phyloP scores from a whole-genome alignment of 2,797 vertebrate species.

The Rhynchonycteris naso region DNA sequence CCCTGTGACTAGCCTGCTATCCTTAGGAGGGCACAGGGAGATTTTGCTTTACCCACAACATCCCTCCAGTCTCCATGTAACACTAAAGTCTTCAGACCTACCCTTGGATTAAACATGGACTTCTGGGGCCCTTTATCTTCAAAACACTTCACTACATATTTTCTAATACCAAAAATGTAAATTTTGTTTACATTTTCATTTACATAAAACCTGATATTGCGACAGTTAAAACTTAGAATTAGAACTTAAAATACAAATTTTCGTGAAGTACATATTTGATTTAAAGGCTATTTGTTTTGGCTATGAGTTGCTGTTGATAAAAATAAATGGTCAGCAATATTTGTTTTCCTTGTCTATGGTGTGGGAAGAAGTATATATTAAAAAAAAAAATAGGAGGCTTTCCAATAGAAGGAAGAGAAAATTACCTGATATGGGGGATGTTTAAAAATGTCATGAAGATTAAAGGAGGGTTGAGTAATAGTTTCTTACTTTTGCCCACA shows the following conservation, averaged over 20 bases:
- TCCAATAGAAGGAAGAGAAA: not conserved
- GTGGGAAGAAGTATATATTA: not conserved
- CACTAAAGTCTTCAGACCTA: not conserved
- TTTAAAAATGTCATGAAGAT: not conserved
- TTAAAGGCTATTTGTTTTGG: not conserved
- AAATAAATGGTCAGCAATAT: not conserved
- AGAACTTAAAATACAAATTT: not conserved
- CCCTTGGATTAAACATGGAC: not conserved
- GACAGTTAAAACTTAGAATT: not conserved
- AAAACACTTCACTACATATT: not conserved
- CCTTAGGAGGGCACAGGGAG: not conserved
- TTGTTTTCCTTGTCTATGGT: not conserved
- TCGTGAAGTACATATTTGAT: not conserved
- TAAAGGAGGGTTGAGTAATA: not conserved
- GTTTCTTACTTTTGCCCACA: not conserved
- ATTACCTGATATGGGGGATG: not conserved
- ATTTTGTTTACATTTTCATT: not conserved
- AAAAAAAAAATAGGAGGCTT: not conserved
- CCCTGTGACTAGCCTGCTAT: not conserved
- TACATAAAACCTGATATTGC: not conserved
- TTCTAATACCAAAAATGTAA: not conserved
- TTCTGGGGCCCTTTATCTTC: not conserved
- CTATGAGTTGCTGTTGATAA: not conserved
- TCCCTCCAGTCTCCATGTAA: not conserved
- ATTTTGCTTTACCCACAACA: not conserved